Base-by-base conservation (phyloP, 2,113 vertebrate species). In the Lichenostomus cassidix region DNA sequence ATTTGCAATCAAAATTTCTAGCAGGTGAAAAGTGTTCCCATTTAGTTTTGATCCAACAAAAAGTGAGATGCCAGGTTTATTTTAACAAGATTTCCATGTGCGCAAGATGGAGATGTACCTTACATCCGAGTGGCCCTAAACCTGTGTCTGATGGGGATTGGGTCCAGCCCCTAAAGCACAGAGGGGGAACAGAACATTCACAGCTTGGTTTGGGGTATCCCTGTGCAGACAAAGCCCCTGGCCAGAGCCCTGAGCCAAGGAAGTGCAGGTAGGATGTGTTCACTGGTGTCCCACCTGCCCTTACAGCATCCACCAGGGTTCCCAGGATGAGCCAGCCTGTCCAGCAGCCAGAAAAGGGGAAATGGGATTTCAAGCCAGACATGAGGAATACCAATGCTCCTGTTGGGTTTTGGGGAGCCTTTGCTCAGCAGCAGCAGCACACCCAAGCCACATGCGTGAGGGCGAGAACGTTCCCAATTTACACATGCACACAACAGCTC, bases 271-370 rank as follows among this genome's bases (percentile, higher is more conserved):
- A 23, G 15, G 8, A n/a, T 4, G 7, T 0, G n/a, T 29, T 22
- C 4, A 2, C 4, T 15, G 37, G 4, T 3, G 1, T 14, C 53
- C 22, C 12, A 14, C 44, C 78, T 21, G 18, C 17, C 60, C 65
- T 28, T 8, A 3, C 6, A 1, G 39, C 41, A 1, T 6, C 14
- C 7, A 17, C 65, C 0, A 0, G 4, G 1, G 29, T 0, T 12
- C 27, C 37, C 5, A 2, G 4, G 17, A 2, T 17, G 14, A 55
- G 73, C 46, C 73, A 28, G 50, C n/a, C 7, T 55, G 59, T 25
- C 53, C 58, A 21, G 47, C 81, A 49, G 42, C 13, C 0, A 0
- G 87, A 49, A 31, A 42, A 80, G 59, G 47, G 73, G 28, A 81
- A 44, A 16, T 0, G 20, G 49, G 8, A n/a, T 83, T 94, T 87